Evolutionary conservation across 2,113 vertebrate genomes (phyloP).

Genomic region (Solea solea): DNA sequence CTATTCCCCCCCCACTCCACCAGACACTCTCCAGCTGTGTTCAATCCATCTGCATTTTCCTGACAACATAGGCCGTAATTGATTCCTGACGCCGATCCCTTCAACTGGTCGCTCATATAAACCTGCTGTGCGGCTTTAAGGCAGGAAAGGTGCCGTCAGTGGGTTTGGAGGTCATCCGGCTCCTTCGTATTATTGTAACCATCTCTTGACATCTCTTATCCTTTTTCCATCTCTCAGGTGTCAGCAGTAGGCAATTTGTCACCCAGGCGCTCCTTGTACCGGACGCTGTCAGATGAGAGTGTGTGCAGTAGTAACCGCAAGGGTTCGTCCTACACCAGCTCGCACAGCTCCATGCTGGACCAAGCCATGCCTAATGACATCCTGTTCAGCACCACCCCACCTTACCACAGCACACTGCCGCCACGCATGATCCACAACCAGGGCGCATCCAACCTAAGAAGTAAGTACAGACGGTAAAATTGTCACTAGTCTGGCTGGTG

Average conservation of each 20-base stretch:
- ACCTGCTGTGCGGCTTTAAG: slow-evolving; percentile 21
- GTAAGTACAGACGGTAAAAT: slow-evolving; percentile 82
- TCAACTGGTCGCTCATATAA: slow-evolving; percentile 37
- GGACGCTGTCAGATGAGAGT: slow-evolving; percentile 95
- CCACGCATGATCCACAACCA: slow-evolving; percentile 85
- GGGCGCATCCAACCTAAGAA: slow-evolving; percentile 87
- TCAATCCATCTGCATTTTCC: slow-evolving; percentile 57
- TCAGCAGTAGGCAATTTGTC: slow-evolving; percentile 86
- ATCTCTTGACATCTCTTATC: slow-evolving; percentile 12
- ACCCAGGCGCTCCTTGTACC: slow-evolving; percentile 88
- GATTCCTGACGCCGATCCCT: slow-evolving; percentile 56
- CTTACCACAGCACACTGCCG: slow-evolving; percentile 91
- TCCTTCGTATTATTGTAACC: not conserved
- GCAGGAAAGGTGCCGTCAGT: not conserved
- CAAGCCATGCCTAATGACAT: slow-evolving; percentile 94
- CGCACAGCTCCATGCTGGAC: slow-evolving; percentile 93
- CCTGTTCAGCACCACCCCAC: slow-evolving; percentile 94
- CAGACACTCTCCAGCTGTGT: slow-evolving; percentile 61
- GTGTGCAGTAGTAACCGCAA: slow-evolving; percentile 92
- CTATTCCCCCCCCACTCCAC: slow-evolving; percentile 33
- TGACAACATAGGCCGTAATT: slow-evolving; percentile 54
- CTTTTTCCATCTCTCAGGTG: slow-evolving; percentile 74
- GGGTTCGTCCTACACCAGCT: slow-evolving; percentile 90
- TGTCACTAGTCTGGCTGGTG: not conserved
- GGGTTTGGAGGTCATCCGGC: not conserved